Evolutionary conservation across 2,797 vertebrate species (phyloP).

Genomic region (Molossus alvarezi): DNA sequence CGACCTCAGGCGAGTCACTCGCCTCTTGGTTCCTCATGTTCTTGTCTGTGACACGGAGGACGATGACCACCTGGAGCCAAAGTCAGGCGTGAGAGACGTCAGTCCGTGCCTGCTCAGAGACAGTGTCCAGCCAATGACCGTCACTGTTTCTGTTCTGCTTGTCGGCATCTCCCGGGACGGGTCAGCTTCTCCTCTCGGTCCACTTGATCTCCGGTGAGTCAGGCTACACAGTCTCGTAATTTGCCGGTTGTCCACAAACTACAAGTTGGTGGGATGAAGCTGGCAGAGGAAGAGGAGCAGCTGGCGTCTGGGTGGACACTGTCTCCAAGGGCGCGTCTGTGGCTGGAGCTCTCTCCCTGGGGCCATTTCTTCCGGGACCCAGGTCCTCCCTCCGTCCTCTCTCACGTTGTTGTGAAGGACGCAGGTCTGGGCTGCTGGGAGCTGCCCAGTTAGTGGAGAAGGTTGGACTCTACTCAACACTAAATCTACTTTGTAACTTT

Average conservation of each 20-base stretch:
- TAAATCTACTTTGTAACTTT: slow-evolving; percentile 71
- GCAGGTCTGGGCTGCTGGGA: background rate
- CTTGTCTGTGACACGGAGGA: background rate
- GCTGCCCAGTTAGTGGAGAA: background rate
- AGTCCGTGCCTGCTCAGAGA: background rate
- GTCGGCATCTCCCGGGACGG: rapidly evolving
- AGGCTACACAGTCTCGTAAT: rapidly evolving
- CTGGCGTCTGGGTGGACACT: background rate
- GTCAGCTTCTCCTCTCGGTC: no score
- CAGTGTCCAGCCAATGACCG: rapidly evolving
- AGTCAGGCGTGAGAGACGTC: background rate
- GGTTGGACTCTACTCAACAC: slow-evolving; percentile 6
- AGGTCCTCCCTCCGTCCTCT: background rate
- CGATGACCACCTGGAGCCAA: rapidly evolving
- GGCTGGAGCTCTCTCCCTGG: background rate
- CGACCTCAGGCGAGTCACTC: background rate
- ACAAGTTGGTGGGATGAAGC: rapidly evolving
- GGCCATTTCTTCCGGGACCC: background rate
- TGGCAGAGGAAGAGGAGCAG: rapidly evolving
- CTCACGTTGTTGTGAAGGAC: background rate
- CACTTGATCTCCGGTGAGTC: rapidly evolving
- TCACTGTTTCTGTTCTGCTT: rapidly evolving
- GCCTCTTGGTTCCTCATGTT: background rate
- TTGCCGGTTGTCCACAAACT: rapidly evolving
- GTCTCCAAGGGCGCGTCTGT: background rate